Conservation (phyloP, 2,113 vertebrate genomes). For the Myrmecobius fasciatus region DNA sequence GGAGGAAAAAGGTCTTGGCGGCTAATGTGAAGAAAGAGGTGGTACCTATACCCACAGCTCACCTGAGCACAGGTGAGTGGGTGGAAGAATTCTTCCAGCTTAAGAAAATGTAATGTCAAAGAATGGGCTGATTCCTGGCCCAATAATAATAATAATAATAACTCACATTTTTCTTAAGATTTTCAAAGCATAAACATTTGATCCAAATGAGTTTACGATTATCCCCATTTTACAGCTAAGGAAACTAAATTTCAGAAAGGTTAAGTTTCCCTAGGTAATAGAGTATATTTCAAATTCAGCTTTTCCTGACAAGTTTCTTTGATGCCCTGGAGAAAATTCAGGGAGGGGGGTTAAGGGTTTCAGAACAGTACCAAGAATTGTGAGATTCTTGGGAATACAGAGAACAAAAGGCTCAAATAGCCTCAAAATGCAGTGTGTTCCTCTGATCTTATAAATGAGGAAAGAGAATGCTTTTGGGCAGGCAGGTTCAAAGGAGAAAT, state of each 20-base stretch:
- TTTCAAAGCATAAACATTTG: background rate
- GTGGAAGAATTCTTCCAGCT: background rate
- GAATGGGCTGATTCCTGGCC: background rate
- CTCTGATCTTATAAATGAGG: background rate
- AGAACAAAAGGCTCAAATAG: background rate
- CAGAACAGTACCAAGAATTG: background rate
- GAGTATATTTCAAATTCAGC: background rate
- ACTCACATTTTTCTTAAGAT: background rate
- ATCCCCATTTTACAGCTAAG: background rate
- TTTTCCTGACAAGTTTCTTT: background rate
- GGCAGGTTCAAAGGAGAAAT: background rate
- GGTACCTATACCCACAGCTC: background rate
- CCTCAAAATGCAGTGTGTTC: background rate
- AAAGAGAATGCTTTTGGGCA: background rate
- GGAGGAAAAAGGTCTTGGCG: conserved; percentile 85
- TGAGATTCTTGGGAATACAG: background rate
- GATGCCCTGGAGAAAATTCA: background rate
- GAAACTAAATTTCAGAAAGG: background rate
- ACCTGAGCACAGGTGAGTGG: conserved; percentile 78
- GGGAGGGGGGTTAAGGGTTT: background rate
- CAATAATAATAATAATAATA: background rate
- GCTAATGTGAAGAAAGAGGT: conserved; percentile 86
- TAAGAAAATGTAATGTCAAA: background rate
- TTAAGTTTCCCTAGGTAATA: background rate
- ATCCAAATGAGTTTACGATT: background rate